Conservation (phyloP, 64 coral and sea anemone genomes). For the Montipora foliosa region DNA sequence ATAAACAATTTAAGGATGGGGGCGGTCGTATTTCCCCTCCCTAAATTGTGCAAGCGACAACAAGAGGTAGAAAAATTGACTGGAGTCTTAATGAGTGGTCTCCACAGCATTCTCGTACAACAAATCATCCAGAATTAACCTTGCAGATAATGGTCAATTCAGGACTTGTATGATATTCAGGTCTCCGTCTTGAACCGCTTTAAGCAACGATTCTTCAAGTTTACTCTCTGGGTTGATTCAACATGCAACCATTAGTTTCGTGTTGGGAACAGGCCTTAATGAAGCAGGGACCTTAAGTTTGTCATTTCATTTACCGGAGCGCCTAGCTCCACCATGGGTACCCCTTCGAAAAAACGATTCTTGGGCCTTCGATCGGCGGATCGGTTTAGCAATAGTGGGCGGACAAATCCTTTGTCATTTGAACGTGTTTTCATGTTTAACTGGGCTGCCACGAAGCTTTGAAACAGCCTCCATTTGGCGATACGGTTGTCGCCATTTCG, state of each 20-base stretch:
- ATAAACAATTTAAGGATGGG: slow-evolving; percentile 91
- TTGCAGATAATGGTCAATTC: slow-evolving; percentile 63
- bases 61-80: slow-evolving; percentile 84
- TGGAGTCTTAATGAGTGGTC: slow-evolving; percentile 12
- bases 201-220: slow-evolving; percentile 57
- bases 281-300: not conserved
- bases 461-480: slow-evolving; percentile 8
- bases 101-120: slow-evolving; percentile 18
- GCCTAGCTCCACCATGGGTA: slow-evolving; percentile 19
- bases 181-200: slow-evolving; percentile 55
- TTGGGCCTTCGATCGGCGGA: slow-evolving; percentile 26
- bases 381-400: slow-evolving; percentile 62
- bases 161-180: slow-evolving; percentile 39
- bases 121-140: slow-evolving; percentile 57
- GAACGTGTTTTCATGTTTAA: not conserved
- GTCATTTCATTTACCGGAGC: not conserved
- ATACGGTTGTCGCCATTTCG: not conserved
- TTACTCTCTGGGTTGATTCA: slow-evolving; percentile 61
- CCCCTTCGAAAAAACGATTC: slow-evolving; percentile 50
- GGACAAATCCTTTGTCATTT: slow-evolving; percentile 47
- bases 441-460: not conserved
- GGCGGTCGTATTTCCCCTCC: slow-evolving; percentile 86
- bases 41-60: slow-evolving; percentile 91
- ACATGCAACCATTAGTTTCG: slow-evolving; percentile 57
- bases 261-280: slow-evolving; percentile 2